Conservation (phyloP, 2,797 vertebrate genomes). For the Muscicapa comitata region DNA sequence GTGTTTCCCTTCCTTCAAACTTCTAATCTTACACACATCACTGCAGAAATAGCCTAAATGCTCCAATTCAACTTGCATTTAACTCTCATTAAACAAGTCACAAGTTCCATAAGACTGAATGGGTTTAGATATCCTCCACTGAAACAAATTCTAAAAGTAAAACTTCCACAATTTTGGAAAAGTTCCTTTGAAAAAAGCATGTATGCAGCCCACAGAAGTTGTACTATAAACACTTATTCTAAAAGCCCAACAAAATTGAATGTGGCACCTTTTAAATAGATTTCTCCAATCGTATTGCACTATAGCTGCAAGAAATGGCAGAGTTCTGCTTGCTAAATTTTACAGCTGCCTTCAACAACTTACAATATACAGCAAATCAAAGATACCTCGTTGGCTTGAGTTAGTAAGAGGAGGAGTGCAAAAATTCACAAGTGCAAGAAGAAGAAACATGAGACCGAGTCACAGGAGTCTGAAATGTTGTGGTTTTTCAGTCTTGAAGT, state of each 20-base stretch:
- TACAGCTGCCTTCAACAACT: not conserved
- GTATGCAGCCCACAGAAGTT: not conserved
- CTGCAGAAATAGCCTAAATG: not conserved
- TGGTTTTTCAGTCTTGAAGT: not conserved
- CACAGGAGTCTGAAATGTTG: not conserved
- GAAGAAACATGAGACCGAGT: accelerated
- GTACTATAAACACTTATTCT: not conserved
- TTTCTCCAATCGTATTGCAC: not conserved
- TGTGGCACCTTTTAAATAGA: not conserved
- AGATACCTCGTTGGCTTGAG: not conserved
- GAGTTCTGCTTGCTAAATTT: not conserved
- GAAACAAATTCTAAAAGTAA: not conserved
- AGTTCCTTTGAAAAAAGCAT: not conserved
- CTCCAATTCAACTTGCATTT: not conserved
- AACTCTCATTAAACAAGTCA: not conserved
- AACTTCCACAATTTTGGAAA: not conserved
- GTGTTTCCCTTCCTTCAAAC: not conserved
- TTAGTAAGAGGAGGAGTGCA: not conserved
- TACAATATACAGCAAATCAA: not conserved
- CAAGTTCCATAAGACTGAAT: not conserved
- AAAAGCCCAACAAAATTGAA: not conserved
- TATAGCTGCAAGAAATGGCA: not conserved
- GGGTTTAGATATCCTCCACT: not conserved
- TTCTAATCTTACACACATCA: not conserved
- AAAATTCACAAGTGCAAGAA: not conserved